Evolutionary conservation across 2,113 vertebrate genomes (phyloP), one percentile per base, ranked within the genome.

Genomic region (Calyptommatus sinebrachiatus): DNA sequence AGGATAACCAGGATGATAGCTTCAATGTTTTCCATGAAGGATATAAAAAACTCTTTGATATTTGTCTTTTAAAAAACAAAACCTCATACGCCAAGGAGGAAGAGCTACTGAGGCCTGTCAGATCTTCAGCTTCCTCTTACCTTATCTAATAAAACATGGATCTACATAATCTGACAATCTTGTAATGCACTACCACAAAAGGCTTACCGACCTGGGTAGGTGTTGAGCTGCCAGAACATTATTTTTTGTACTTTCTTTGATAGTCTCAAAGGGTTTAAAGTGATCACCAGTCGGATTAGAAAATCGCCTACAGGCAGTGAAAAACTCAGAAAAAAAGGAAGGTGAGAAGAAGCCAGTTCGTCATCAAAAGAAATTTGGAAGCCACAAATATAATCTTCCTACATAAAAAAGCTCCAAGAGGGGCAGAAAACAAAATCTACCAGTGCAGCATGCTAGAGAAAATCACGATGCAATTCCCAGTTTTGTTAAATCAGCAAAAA

Each of bases 1-100:
- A 78, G 46, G 50, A 78, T 70, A 50, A 78, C 67, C 3, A 78
- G 50, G 8, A 70, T 26, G 50, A 78, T 78, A 1, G 77, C 77
- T 31, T 78, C 77, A 0, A 78, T 2, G 77, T 78, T 78, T 24
- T 78, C 77, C 77, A 78, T 78, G 2, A 9, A 18, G 20, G 22
- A 16, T 4, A 57, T 16, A 57, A 57, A 12, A 57, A 12, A 16
- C 48, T 50, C 14, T 57, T 18, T 18, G 18, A 57, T 22, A 3
- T 60, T 26, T 41, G 24, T 60, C 41, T 60, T 2, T 29, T 31
- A 69, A 50, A 50, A 50, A 50, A 9, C 8, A 50, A 50, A 50
- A 50, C 8, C 48, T 14, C 53, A 57, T 11, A 73, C 35, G 5
- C 3, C 35, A 57, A 28, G 29, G 11, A 28, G 16, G 71, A 41